phyloP scores from a whole-genome alignment of 2,113 vertebrate genomes.

The Cephalopterus ornatus region DNA sequence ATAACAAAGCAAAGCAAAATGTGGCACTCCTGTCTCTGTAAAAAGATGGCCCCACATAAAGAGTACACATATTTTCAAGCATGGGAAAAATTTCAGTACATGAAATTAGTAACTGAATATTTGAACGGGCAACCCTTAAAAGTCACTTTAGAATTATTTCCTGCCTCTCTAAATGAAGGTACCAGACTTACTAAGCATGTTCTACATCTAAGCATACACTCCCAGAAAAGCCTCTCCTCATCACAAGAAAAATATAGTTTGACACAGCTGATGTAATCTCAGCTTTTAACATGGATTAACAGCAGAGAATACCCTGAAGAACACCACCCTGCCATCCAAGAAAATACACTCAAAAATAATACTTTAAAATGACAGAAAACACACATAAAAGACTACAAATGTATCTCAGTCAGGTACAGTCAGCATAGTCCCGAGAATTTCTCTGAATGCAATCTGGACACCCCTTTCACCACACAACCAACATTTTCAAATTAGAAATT shows the following conservation, averaged over 20 bases:
- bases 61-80: not conserved
- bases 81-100: not conserved
- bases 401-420: not conserved
- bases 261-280: not conserved
- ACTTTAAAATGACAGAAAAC: not conserved
- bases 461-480: not conserved
- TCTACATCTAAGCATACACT: not conserved
- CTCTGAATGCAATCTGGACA: not conserved
- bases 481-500: not conserved
- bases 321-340: not conserved
- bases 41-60: not conserved
- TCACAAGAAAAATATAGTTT: not conserved
- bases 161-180: not conserved
- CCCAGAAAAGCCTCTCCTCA: not conserved
- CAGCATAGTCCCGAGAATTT: not conserved
- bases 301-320: not conserved
- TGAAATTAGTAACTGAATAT: not conserved
- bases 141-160: not conserved
- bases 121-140: not conserved
- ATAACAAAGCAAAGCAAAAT: conserved; percentile 12
- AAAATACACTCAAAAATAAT: not conserved
- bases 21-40: not conserved
- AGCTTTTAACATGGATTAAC: not conserved
- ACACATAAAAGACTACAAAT: not conserved
- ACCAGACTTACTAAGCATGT: not conserved